phyloP scores from a whole-genome alignment of 2,113 vertebrate genomes.

The Elephantulus edwardii region DNA sequence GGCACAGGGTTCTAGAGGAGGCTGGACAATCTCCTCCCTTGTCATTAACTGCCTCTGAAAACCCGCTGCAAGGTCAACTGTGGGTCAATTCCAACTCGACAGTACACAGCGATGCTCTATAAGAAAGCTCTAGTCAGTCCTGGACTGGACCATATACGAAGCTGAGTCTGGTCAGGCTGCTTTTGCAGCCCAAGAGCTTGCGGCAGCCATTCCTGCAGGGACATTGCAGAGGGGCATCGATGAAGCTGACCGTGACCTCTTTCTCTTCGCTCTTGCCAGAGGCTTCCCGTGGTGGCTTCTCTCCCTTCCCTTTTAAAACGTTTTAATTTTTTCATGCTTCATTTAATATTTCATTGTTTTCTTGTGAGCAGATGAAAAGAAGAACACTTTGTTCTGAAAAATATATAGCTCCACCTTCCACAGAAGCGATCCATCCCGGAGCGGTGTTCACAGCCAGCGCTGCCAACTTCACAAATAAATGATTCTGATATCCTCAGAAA shows the following conservation, averaged over 20 bases:
- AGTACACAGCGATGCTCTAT: background rate
- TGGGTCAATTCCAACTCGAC: too few relatives aligned
- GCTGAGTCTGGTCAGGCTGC: background rate
- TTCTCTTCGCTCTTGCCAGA: constrained; percentile 37
- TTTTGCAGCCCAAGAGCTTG: background rate
- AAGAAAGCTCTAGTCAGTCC: background rate
- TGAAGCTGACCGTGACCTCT: background rate
- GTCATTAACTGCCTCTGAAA: too few relatives aligned
- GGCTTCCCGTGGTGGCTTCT: background rate
- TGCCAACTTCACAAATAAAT: constrained; percentile 77
- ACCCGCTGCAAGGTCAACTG: too few relatives aligned
- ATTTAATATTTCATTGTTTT: constrained; percentile 80
- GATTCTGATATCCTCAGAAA: constrained; percentile 75
- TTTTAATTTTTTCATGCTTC: constrained; percentile 64
- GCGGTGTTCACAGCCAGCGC: constrained; percentile 37
- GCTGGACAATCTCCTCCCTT: too few relatives aligned
- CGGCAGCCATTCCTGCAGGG: background rate
- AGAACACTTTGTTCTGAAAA: constrained; percentile 61
- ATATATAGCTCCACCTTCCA: constrained; percentile 39
- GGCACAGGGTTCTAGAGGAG: too few relatives aligned
- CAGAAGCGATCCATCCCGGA: constrained; percentile 34
- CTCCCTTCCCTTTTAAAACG: constrained; percentile 66
- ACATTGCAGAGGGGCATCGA: background rate
- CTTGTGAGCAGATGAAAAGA: constrained; percentile 70
- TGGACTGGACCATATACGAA: background rate